These are phyloP conservation scores for Bujurquina vittata DNA, from an alignment of 2,113 vertebrate species.

Conservation along the genomic window DNA sequence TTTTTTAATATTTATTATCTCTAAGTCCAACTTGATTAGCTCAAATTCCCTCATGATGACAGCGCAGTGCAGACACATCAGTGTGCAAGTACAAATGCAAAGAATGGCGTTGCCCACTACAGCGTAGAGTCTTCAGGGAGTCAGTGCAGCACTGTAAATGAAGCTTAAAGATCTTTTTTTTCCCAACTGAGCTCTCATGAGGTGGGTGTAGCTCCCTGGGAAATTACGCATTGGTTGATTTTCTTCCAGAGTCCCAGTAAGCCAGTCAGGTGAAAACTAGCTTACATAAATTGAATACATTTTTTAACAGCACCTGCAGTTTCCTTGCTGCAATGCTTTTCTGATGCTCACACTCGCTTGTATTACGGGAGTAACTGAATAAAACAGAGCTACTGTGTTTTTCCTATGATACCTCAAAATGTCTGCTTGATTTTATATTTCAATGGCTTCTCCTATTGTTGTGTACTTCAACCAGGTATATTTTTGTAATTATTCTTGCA, in stretches of 20 bases:
- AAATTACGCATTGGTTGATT: background rate
- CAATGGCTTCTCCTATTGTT: too few relatives aligned
- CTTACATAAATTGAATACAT: background rate
- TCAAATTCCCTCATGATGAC: background rate
- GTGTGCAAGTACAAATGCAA: background rate
- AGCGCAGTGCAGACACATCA: background rate
- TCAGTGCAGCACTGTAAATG: background rate
- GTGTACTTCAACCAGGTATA: background rate
- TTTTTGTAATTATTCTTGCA: background rate
- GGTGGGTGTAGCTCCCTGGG: background rate
- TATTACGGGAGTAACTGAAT: background rate
- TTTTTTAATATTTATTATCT: background rate
- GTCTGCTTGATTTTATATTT: background rate
- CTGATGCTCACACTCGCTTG: background rate
- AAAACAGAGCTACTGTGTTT: background rate
- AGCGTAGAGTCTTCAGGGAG: background rate
- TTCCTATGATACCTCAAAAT: background rate
- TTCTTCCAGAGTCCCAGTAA: background rate
- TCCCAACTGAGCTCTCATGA: background rate
- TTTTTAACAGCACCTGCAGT: background rate
- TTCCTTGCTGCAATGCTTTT: background rate
- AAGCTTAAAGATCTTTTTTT: slow-evolving; percentile 1
- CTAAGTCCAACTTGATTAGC: background rate
- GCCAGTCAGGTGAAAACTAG: background rate
- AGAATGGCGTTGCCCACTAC: background rate